phyloP scores from a whole-genome alignment of 1,140 invertebrate genomes.

The Drosophila kepulauana region DNA sequence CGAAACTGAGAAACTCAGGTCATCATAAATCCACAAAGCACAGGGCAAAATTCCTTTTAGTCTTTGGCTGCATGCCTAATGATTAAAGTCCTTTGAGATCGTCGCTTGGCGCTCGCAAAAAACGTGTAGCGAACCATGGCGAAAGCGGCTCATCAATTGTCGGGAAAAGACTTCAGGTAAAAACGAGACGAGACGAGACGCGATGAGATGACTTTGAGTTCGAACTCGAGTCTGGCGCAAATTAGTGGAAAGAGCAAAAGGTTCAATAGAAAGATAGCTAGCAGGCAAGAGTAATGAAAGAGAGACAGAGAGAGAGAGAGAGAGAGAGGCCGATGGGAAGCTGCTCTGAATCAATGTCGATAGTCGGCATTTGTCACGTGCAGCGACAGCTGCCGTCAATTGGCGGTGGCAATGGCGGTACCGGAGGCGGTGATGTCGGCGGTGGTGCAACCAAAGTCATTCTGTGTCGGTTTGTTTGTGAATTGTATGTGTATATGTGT shows the following conservation, averaged over 20 bases:
- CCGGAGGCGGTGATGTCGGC: conserved; percentile 10
- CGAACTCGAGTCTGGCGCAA: conserved; percentile 33
- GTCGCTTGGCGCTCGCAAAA: not conserved
- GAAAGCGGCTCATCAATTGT: conserved; percentile 48
- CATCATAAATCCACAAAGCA: conserved; percentile 50
- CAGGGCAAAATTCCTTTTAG: not conserved
- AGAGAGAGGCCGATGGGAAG: no score
- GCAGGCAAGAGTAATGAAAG: not conserved
- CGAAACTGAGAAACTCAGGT: conserved; percentile 5
- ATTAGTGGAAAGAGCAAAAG: conserved; percentile 48
- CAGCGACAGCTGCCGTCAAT: conserved; percentile 59
- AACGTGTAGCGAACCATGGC: conserved; percentile 9
- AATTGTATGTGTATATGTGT: conserved; percentile 68
- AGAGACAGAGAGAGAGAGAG: not conserved
- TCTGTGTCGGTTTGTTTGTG: conserved; percentile 61
- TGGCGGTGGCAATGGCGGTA: conserved; percentile 31
- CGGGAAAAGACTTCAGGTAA: conserved; percentile 15
- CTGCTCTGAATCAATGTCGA: conserved; percentile 36
- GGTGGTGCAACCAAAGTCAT: conserved; percentile 43
- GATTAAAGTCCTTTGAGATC: conserved; percentile 38
- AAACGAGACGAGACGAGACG: not conserved
- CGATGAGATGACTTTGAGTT: no score
- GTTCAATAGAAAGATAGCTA: not conserved
- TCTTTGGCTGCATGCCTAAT: conserved; percentile 40
- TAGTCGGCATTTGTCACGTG: conserved; percentile 78